Percentiles rank a stretch among this genome's conserved stretches.
Conservation (phyloP, 2,113 vertebrate species). For the Mus musculus region GRCm39 chr1:116467501-116468000, state of each 20-base stretch:
- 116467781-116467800: neutral
- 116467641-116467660: neutral
- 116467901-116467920: neutral
- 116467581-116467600: neutral
- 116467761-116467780: neutral
- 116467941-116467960: neutral
- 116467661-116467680: neutral
- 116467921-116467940: neutral
- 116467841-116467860: neutral
- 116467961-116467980: neutral
- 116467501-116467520: neutral
- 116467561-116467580: neutral
- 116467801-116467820: neutral
- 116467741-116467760: neutral
- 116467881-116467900: neutral
- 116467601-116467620: neutral
- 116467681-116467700: accelerated
- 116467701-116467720: too few species aligned
- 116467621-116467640: too few species aligned
- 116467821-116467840: neutral
- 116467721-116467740: too few species aligned
- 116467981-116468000: neutral
- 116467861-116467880: neutral
- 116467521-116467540: neutral
- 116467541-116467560: neutral